Conservation (phyloP, 1,140 invertebrate species). For the Homalodisca vitripennis region DNA sequence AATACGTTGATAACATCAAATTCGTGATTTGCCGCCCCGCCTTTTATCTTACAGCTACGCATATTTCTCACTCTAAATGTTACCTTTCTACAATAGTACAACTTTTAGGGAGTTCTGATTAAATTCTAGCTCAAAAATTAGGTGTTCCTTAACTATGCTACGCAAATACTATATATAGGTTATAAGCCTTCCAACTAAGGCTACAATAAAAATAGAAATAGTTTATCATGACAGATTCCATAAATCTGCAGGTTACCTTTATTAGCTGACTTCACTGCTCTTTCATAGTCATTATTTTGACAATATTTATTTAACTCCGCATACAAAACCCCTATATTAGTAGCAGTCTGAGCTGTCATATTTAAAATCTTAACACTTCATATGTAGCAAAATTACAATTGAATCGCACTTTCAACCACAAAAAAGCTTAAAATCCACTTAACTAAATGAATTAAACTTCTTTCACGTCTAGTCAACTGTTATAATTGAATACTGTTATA, state of each 20-base stretch:
- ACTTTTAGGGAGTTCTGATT: not conserved
- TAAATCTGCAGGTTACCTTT: constrained; percentile 65
- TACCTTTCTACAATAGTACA: not conserved
- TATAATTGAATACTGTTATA: too few relatives aligned
- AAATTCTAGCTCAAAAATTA: not conserved
- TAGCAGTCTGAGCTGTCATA: constrained; percentile 38
- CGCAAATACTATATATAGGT: not conserved
- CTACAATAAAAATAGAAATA: not conserved
- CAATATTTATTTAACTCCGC: constrained; percentile 83
- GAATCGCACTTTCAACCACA: too few relatives aligned
- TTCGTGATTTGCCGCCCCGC: too few relatives aligned
- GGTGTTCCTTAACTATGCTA: not conserved
- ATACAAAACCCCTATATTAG: constrained; percentile 58
- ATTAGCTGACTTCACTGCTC: constrained; percentile 83
- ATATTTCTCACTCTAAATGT: not conserved
- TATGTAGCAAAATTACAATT: too few relatives aligned
- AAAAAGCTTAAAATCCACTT: not conserved
- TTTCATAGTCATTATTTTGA: constrained; percentile 83
- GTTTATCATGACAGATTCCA: constrained; percentile 22
- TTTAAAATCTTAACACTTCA: too few relatives aligned
- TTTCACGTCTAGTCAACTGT: too few relatives aligned
- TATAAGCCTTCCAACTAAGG: not conserved
- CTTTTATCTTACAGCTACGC: too few relatives aligned
- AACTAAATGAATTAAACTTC: not conserved
- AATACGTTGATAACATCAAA: too few relatives aligned